Evolutionary conservation across 2,113 vertebrate genomes (phyloP).

Genomic region (Callocephalon fimbriatum): DNA sequence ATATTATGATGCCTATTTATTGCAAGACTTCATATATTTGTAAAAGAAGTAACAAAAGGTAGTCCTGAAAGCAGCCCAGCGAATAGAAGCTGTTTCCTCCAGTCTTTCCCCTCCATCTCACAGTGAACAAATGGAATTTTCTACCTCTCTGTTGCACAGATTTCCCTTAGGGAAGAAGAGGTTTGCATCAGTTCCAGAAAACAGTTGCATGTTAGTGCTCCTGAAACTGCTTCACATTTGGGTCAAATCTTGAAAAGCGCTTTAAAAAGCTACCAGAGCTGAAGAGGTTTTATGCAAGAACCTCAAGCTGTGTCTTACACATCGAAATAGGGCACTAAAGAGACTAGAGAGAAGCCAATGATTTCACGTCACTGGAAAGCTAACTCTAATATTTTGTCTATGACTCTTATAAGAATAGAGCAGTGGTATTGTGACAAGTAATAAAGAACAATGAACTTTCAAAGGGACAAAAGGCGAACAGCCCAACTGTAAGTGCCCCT

Average conservation of each 20-base stretch:
- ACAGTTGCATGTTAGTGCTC: not conserved
- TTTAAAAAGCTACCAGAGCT: not conserved
- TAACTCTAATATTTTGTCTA: not conserved
- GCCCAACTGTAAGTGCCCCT: not conserved
- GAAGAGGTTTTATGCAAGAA: not conserved
- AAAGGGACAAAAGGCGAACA: not conserved
- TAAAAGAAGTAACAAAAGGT: not conserved
- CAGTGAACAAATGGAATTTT: slow-evolving; percentile 34
- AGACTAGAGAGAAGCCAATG: not conserved
- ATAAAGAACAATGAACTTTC: not conserved
- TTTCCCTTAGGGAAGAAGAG: not conserved
- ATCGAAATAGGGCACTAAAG: not conserved
- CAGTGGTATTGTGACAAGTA: not conserved
- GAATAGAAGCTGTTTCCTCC: not conserved
- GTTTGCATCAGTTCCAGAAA: slow-evolving; percentile 11
- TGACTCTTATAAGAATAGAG: not conserved
- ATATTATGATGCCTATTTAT: not conserved
- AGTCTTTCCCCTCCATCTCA: not conserved
- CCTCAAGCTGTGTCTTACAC: not conserved
- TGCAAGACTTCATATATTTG: not conserved
- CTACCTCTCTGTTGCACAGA: not conserved
- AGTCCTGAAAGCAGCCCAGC: not conserved
- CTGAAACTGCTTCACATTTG: not conserved
- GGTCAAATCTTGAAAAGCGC: not conserved
- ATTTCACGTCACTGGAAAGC: not conserved